Conservation (phyloP, 2,113 vertebrate species). For the Lonchura striata region DNA sequence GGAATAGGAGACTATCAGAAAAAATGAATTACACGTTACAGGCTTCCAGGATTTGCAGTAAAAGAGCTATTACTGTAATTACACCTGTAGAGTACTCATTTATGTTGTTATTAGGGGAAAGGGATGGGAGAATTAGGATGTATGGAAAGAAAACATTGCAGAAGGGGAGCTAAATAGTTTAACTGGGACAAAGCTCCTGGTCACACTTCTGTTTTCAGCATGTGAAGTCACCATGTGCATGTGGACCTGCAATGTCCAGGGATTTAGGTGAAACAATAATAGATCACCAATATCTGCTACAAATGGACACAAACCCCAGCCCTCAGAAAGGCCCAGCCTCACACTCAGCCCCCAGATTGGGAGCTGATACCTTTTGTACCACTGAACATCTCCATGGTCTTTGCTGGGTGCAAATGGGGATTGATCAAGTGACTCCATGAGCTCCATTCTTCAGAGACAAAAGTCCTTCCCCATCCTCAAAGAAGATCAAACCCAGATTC, state of each 20-base stretch:
- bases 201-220: neutral
- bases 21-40: slow-evolving; percentile 46
- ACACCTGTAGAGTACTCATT: neutral
- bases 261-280: neutral
- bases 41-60: slow-evolving; percentile 1
- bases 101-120: neutral
- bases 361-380: neutral
- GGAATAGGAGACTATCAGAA: slow-evolving; percentile 14
- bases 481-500: neutral
- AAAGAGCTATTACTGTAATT: neutral
- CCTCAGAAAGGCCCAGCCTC: neutral
- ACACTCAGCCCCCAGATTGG: neutral
- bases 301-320: neutral
- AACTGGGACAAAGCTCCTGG: neutral
- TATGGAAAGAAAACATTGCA: neutral
- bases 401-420: neutral
- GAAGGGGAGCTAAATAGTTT: neutral
- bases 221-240: accelerated
- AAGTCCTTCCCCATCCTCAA: neutral
- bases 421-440: neutral
- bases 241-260: neutral
- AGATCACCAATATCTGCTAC: neutral
- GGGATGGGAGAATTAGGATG: neutral
- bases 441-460: neutral
- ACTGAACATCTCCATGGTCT: neutral